Evolutionary conservation across 30 jellyfish, hydroid and myxozoan genomes (phyloP), one percentile per base, ranked within the genome.

Genomic region (Phacellophora camtschatica): DNA sequence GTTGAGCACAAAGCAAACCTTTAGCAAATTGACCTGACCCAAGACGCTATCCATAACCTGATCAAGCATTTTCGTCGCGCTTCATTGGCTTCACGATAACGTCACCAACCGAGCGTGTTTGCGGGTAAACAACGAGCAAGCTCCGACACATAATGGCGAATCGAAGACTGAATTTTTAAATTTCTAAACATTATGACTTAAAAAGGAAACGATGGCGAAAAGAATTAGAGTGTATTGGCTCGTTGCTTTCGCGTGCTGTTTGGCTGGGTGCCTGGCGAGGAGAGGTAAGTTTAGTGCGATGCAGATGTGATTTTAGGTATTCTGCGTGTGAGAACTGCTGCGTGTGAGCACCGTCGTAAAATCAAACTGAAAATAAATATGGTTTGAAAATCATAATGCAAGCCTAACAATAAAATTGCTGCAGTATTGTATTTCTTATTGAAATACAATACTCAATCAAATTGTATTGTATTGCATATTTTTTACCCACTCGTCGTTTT

Each of bases 81-180:
- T 37, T 77, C 82, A 77, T 53, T 63, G 82, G 53, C 10, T 64
- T 18, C 20, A 24, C 66, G 56, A 62, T 77, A 77, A 77, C 82
- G 90, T 77, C 90, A 77, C 32, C 57, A 45, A 33, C 82, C 90
- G 63, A 61, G 81, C 90, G 90, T 77, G 64, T 30, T 20, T 61
- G 61, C 88, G 31, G 66, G 88, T 39, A 75, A 28, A 31, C 87
- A 42, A 27, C 55, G 27, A 33, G 41, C 22, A 27, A 28, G 30
- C 25, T 23, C 19, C 32, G 37, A 27, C 12, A 49, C 57, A 55
- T 37, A 20, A 75, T 75, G 79, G 79, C 36, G 57, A 37, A 37
- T 23, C 7, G 54, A 24, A 29, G 37, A 28, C 16, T 4, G 30
- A 20, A 35, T 4, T 75, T 25, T 11, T 23, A 1, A n/a, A n/a